Percentiles rank a stretch among this genome's conserved stretches.
These are phyloP conservation scores for Platypus cylindrus DNA, from an alignment of 2,888 invertebrate species.

Conservation along the genomic window DNA sequence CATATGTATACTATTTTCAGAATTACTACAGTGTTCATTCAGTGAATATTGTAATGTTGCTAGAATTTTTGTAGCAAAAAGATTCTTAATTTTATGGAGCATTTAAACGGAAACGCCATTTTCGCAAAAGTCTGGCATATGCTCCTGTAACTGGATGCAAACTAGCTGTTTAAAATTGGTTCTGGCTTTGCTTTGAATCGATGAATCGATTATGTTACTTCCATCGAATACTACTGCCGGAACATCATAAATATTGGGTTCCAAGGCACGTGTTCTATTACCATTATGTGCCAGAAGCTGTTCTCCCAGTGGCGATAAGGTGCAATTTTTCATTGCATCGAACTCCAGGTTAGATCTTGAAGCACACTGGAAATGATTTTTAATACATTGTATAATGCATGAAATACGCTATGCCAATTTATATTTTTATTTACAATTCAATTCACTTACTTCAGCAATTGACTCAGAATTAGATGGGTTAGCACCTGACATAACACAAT, in stretches of 20 bases:
- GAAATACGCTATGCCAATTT: no score
- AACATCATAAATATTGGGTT: constrained; percentile 31
- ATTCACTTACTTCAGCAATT: no score
- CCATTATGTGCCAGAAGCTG: constrained; percentile 31
- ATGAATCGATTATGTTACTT: constrained; percentile 13
- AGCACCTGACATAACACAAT: constrained; percentile 32
- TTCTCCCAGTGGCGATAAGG: constrained; percentile 21
- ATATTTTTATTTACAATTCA: no score
- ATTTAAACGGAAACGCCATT: no score
- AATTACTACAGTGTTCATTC: no score
- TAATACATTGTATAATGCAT: no score
- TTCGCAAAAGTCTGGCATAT: no score
- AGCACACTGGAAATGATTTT: constrained; percentile 35
- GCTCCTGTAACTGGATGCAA: no score
- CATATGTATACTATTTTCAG: no score
- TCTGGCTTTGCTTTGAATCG: constrained; percentile 17
- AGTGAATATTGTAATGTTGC: no score
- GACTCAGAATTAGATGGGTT: constrained; percentile 18
- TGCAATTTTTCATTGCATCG: constrained; percentile 25
- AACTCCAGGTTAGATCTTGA: constrained; percentile 20
- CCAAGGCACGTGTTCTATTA: constrained; percentile 29
- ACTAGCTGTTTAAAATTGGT: constrained; percentile 19
- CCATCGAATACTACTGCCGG: constrained; percentile 36
- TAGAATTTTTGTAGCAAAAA: no score
- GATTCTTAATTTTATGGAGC: no score